phyloP scores from a whole-genome alignment of 92 coral and sea anemone genomes.

The Porites cylindrica region DNA sequence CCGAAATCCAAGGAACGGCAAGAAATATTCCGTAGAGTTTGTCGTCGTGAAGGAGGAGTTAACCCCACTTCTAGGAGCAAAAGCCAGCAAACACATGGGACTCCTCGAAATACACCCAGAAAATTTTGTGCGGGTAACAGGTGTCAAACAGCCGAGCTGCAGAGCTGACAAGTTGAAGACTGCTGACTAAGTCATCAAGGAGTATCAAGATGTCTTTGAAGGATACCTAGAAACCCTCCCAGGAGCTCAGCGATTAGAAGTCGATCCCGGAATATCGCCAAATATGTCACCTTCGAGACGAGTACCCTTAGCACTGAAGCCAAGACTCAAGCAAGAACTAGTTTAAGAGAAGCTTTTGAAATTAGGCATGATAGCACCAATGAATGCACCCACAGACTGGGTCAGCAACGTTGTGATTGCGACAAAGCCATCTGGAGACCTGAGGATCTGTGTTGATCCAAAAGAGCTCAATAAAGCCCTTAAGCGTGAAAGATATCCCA shows the following conservation, averaged over 20 bases:
- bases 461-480: slow-evolving; percentile 47
- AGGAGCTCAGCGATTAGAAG: slow-evolving; percentile 34
- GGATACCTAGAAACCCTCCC: slow-evolving; percentile 39
- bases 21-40: slow-evolving; percentile 71
- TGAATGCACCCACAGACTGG: slow-evolving; percentile 46
- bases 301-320: slow-evolving; percentile 47
- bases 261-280: slow-evolving; percentile 46
- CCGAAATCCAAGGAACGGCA: slow-evolving; percentile 54
- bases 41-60: slow-evolving; percentile 51
- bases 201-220: slow-evolving; percentile 36
- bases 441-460: slow-evolving; percentile 53
- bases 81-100: slow-evolving; percentile 49
- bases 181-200: not conserved
- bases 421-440: slow-evolving; percentile 44
- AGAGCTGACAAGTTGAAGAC: not conserved
- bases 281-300: slow-evolving; percentile 26
- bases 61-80: slow-evolving; percentile 63
- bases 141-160: not conserved
- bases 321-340: slow-evolving; percentile 46
- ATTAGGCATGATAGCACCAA: slow-evolving; percentile 12
- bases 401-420: slow-evolving; percentile 44
- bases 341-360: slow-evolving; percentile 41
- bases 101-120: slow-evolving; percentile 38
- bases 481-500: not conserved
- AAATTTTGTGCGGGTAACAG: slow-evolving; percentile 29